phyloP scores from a whole-genome alignment of 1,140 invertebrate genomes.

The Drosophila triauraria region DNA sequence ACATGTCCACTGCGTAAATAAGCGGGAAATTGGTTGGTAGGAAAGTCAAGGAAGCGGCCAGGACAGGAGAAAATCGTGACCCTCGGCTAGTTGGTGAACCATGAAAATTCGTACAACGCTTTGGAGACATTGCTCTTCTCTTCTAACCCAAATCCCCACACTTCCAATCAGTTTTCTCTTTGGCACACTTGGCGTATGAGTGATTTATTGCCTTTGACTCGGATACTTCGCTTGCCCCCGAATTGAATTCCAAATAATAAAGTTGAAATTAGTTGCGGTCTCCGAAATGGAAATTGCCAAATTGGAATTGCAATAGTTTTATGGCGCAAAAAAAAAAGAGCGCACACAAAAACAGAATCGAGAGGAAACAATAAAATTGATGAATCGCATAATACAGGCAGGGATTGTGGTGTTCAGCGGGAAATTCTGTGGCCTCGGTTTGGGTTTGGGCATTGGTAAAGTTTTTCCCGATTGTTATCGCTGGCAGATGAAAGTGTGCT shows the following conservation, averaged over 20 bases:
- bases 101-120: conserved; percentile 56
- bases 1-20: conserved; percentile 74
- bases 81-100: conserved; percentile 39
- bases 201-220: conserved; percentile 70
- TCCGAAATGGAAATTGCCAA: conserved; percentile 68
- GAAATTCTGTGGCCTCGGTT: conserved; percentile 3
- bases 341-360: not conserved
- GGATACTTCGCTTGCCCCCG: conserved; percentile 19
- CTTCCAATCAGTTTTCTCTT: conserved; percentile 12
- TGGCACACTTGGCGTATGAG: conserved; percentile 70
- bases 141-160: not conserved
- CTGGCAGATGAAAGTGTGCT: not conserved
- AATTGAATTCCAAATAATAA: conserved; percentile 69
- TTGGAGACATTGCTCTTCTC: conserved; percentile 27
- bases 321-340: conserved; percentile 21
- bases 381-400: conserved; percentile 52
- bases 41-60: conserved; percentile 10
- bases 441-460: conserved; percentile 12
- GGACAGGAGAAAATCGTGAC: conserved; percentile 27
- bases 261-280: conserved; percentile 81
- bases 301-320: conserved; percentile 63
- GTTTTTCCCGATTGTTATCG: conserved; percentile 17
- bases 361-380: conserved; percentile 64
- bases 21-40: conserved; percentile 65
- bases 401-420: conserved; percentile 7